Evolutionary conservation across 2,113 vertebrate genomes (phyloP), one percentile per base, ranked within the genome.

Genomic region (Trochalopteron elliotii): DNA sequence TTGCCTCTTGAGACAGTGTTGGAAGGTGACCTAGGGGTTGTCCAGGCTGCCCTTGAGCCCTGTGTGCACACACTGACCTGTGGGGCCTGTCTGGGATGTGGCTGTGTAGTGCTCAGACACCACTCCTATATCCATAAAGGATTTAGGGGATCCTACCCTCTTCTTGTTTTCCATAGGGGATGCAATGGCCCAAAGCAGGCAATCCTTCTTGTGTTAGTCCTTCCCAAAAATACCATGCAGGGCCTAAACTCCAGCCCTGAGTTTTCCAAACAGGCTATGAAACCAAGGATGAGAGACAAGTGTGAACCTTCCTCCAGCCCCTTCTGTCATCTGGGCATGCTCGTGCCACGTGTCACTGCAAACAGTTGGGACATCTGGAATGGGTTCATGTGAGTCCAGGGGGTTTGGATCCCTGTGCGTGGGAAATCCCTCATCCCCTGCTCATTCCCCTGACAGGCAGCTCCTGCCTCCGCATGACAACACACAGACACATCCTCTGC

Each of bases 371-470:
- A 74, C 82, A 45, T 92, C 71, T 95, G 92, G 45, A 20, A 5
- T 2, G 72, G 68, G 90, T 86, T 90, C 90, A 78, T 39, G 55
- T 56, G 85, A 93, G 88, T 96, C 88, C 15, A 1, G 40, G 90
- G 90, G 78, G 3, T 88, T 83, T 39, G 79, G 60, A 81, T 78
- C 39, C 13, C 21, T 39, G 45, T 67, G 35, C 1, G 6, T 88
- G 87, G 94, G 90, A 96, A 92, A 64, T 49, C 88, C 95, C 76
- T 24, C 42, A 5, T 17, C 10, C 50, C 33, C 75, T n/a, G 63
- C 90, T 80, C 30, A 3, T 86, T 69, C 70, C 87, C 37, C 63
- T 80, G 90, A 24, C 94, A 92, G 92, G 64, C 94, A 94, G 93
- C 71, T 96, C 78, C 31, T 90, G 67, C 82, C 55, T 93, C 67